Base-by-base conservation (phyloP, 2,797 vertebrate genomes). In the Zalophus californianus region DNA sequence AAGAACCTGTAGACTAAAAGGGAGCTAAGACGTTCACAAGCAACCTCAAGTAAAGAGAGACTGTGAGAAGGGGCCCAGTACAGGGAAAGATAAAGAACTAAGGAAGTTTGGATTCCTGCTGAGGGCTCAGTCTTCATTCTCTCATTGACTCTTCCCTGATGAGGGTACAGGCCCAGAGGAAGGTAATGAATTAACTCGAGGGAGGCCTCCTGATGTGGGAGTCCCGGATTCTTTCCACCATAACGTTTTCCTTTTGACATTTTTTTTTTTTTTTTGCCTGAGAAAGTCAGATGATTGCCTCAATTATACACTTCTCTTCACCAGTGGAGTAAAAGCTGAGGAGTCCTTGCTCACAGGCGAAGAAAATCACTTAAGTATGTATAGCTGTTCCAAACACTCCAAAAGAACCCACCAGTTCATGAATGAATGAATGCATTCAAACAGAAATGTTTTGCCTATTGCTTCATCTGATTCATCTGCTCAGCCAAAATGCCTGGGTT, bases 371-470 rank as follows among this genome's bases (percentile, higher is more conserved):
- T 78, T 68, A 86, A 82, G 88, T 44, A 84, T 10, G 66, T 52
- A 20, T n/a, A 83, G 70, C 35, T 91, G 58, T 94, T 72, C 66
- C 92, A 93, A 84, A 90, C n/a, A 68, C 77, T 66, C 56, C 58
- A 48, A 79, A 0, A 32, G 54, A 92, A 96, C 44, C 38, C 35
- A 72, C 66, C 14, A 93, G 84, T 56, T 84, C 70, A 62, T 79
- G 66, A 92, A 64, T 64, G 16, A 92, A 86, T 73, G 2, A 64
- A 92, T 89, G 21, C 58, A 96, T 84, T 96, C 83, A 85, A 54
- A 68, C 50, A 96, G 70, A 88, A 83, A 88, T 48, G 48, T n/a
- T 90, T 93, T 90, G 54, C 62, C 77, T 83, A n/a, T 86, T 90
- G 62, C 83, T 91, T 79, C 78, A 32, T 64, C 62, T 64, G 58